Percentiles rank a stretch among this genome's conserved stretches.
Conservation (phyloP, 2,888 invertebrate species). For the Ophioninae sp. region DNA sequence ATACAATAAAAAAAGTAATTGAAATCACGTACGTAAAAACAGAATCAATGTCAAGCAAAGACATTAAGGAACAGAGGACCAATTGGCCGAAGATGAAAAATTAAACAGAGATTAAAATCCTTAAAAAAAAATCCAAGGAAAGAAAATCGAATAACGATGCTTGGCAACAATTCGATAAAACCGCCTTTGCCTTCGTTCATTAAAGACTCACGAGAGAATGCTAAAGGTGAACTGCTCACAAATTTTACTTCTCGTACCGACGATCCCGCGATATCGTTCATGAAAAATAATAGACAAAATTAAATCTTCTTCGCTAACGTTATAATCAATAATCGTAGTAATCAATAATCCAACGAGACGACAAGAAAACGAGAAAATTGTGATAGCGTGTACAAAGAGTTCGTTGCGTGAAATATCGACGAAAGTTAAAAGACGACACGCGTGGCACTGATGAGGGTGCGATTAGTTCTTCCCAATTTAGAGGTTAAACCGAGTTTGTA, state of each 20-base stretch:
- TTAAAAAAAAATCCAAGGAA: neutral
- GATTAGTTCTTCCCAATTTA: slow-evolving; percentile 33
- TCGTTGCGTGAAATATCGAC: neutral
- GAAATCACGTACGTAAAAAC: neutral
- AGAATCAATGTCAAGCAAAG: neutral
- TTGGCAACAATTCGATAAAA: neutral
- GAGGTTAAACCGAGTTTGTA: slow-evolving; percentile 20
- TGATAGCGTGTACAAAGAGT: slow-evolving; percentile 66
- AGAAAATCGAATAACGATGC: neutral
- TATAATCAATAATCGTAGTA: slow-evolving; percentile 27
- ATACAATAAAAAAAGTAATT: neutral
- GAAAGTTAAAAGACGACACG: neutral
- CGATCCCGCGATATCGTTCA: slow-evolving; percentile 67
- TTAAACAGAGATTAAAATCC: neutral
- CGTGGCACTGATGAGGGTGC: slow-evolving; percentile 13
- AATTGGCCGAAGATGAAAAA: neutral
- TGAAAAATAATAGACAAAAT: neutral
- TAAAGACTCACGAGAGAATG: neutral
- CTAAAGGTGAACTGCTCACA: slow-evolving; percentile 67
- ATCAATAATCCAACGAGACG: neutral
- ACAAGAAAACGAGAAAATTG: slow-evolving; percentile 66
- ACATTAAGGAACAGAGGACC: neutral
- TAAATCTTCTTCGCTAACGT: slow-evolving; percentile 2
- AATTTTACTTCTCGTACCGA: slow-evolving; percentile 67
- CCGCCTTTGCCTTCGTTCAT: neutral